Base-by-base conservation (phyloP, 2,113 vertebrate species). In the Origma solitaria region DNA sequence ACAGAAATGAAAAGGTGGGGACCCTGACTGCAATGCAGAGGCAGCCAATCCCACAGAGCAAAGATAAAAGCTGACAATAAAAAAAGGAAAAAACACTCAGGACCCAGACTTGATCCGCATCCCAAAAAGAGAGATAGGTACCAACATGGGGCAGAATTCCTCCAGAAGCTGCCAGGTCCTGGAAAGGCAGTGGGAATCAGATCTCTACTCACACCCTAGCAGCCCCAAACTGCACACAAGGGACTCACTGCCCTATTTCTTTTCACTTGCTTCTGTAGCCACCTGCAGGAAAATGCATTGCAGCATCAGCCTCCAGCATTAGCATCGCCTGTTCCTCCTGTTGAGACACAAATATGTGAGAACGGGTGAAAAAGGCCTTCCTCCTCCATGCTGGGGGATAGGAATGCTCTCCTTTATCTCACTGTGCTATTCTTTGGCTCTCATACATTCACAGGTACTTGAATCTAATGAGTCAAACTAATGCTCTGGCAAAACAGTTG, bases 321-420 rank as follows among this genome's bases (percentile, higher is more conserved):
- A 54, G 16, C 2, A 5, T 31, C 45, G 10, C 1, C 0, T 24
- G 7, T 44, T 87, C 23, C 51, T 78, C 10, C 24, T 50, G 8
- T 28, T 2, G 2, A 53, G 58, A 38, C 7, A 57, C 31, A 50
- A 66, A 47, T 37, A 27, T 0, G 0, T 44, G 49, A 38, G 37
- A 62, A 49, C 9, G 24, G 25, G 20, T n/a, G 50, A 60, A 73
- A 87, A 73, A 25, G 6, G 25, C 47, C 23, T 64, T 72, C 28
- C 14, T 65, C 7, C 51, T 65, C 27, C 8, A 2, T 61, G 50
- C 18, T 73, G 14, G 16, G 24, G 31, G 15, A 23, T 24, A 22
- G 60, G 28, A 64, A 31, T 50, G 12, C 15, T 35, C 85, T 35
- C 4, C 18, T 82, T 82, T 65, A 9, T 61, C 40, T 81, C 37